Conservation (phyloP, 2,888 invertebrate species). For the Acanthoscelides obtectus region DNA sequence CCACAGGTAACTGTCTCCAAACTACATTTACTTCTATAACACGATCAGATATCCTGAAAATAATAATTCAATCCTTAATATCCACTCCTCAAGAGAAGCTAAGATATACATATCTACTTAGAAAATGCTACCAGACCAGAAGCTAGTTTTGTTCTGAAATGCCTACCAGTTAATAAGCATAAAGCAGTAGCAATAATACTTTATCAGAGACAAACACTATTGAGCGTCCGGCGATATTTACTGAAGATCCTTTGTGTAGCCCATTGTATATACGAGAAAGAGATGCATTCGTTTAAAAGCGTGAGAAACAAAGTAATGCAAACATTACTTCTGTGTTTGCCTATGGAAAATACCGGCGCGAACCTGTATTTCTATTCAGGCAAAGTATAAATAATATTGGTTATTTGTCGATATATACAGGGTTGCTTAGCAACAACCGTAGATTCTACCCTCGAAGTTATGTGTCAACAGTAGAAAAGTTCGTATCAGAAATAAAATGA, state of each 20-base stretch:
- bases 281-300: not conserved
- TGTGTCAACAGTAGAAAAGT: too few species aligned
- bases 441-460: too few species aligned
- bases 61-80: not conserved
- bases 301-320: not conserved
- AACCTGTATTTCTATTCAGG: not conserved
- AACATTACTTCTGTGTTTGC: not conserved
- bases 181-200: not conserved
- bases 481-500: too few species aligned
- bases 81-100: not conserved
- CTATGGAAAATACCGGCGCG: not conserved
- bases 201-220: not conserved
- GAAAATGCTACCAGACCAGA: not conserved
- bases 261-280: not conserved
- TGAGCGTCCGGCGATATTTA: not conserved
- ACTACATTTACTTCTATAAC: too few species aligned
- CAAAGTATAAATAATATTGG: not conserved
- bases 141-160: not conserved
- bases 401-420: not conserved
- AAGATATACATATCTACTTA: too few species aligned
- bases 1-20: too few species aligned
- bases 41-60: not conserved
- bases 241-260: not conserved
- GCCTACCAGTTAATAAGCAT: not conserved
- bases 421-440: not conserved